These are phyloP conservation scores for Eristalinus aeneus DNA, from an alignment of 2,888 invertebrate genomes.

Conservation along the genomic window DNA sequence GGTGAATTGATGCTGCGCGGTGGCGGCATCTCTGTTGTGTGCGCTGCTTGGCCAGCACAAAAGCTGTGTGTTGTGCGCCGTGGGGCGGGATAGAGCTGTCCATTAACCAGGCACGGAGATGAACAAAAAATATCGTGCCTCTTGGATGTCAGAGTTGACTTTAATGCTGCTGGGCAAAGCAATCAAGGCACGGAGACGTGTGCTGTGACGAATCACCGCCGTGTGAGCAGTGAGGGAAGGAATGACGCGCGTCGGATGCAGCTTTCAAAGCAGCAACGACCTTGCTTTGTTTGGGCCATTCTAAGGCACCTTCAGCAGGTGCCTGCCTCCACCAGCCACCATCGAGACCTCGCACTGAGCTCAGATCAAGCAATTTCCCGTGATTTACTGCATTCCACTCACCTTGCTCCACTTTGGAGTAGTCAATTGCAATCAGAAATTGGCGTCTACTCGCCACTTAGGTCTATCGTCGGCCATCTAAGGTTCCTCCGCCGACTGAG, in stretches of 20 bases:
- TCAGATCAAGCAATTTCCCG: neutral
- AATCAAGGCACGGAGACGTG: constrained; percentile 43
- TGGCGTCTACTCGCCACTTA: neutral
- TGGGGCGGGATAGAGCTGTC: constrained; percentile 8
- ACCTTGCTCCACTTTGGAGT: neutral
- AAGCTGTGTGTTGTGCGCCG: neutral
- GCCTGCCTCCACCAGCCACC: neutral
- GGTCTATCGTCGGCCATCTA: neutral
- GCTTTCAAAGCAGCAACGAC: constrained; percentile 18
- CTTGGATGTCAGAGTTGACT: constrained; percentile 62
- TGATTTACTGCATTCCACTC: neutral
- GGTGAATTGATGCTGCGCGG: constrained; percentile 49
- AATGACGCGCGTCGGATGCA: constrained; percentile 5
- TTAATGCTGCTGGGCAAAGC: constrained; percentile 51
- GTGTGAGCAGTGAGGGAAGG: constrained; percentile 2
- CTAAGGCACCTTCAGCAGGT: no score
- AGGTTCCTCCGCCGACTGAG: neutral
- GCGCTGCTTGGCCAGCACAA: constrained; percentile 24
- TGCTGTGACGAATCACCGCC: constrained; percentile 41
- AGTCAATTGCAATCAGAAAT: neutral
- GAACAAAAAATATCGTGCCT: constrained; percentile 1
- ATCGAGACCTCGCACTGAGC: neutral
- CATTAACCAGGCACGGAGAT: constrained; percentile 9
- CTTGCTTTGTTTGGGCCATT: neutral
- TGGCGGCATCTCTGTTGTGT: constrained; percentile 53